A percentile compares a stretch with the other conserved stretches of the same genome.
Conservation (phyloP, 2,113 vertebrate species). For the Oncorhynchus gorbuscha region DNA sequence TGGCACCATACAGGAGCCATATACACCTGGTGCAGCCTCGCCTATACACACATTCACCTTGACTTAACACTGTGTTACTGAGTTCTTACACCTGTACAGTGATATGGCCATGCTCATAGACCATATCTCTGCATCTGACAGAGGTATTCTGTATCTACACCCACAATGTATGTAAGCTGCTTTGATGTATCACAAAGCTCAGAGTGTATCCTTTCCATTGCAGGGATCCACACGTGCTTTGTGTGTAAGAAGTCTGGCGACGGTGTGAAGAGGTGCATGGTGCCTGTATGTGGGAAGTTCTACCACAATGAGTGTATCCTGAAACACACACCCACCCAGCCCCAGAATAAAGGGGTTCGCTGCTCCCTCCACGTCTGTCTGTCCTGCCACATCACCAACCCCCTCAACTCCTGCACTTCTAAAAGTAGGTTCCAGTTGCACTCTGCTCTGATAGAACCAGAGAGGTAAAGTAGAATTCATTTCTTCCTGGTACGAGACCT, state of each 20-base stretch:
- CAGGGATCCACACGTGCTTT: conserved; percentile 92
- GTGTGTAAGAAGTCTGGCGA: conserved; percentile 89
- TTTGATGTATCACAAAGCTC: background rate
- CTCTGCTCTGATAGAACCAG: background rate
- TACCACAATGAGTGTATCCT: conserved; percentile 89
- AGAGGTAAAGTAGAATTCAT: background rate
- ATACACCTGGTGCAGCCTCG: too few relatives aligned
- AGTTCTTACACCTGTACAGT: too few relatives aligned
- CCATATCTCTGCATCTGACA: too few relatives aligned
- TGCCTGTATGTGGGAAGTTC: conserved; percentile 94
- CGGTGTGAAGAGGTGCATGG: conserved; percentile 90
- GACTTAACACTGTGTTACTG: too few relatives aligned
- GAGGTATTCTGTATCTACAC: too few relatives aligned
- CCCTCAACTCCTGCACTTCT: conserved; percentile 83
- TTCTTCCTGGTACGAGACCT: background rate
- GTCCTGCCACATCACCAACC: conserved; percentile 91
- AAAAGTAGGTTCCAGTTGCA: conserved; percentile 78
- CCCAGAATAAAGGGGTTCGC: conserved; percentile 90
- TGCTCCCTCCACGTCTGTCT: conserved; percentile 96
- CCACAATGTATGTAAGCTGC: too few relatives aligned
- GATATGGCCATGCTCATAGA: too few relatives aligned
- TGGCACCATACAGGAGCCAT: too few relatives aligned
- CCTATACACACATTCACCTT: too few relatives aligned
- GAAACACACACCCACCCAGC: conserved; percentile 80
- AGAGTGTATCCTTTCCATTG: background rate